phyloP scores from a whole-genome alignment of 2,113 vertebrate species.

The Mohoua ochrocephala region DNA sequence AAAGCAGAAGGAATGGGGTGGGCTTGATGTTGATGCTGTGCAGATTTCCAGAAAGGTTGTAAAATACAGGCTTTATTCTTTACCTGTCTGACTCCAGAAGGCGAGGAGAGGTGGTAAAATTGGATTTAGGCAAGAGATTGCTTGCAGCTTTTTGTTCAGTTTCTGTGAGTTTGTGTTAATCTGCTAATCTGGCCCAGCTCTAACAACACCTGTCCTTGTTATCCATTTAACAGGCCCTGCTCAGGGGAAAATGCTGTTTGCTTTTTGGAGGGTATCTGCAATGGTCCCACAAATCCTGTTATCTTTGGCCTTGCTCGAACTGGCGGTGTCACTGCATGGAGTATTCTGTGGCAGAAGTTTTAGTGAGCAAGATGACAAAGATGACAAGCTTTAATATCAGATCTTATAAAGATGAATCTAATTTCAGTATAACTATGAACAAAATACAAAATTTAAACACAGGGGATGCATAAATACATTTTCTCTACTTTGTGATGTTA shows the following conservation, averaged over 20 bases:
- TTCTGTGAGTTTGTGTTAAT: background rate
- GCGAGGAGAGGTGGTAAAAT: background rate
- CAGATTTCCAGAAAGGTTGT: background rate
- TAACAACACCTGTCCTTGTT: slow-evolving; percentile 19
- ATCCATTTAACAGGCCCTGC: background rate
- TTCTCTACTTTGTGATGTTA: background rate
- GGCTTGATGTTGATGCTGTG: background rate
- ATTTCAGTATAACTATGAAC: background rate
- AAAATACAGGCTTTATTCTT: background rate
- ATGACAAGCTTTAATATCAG: background rate
- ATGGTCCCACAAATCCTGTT: background rate
- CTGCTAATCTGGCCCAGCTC: background rate
- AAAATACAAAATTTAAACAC: background rate
- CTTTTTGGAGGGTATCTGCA: background rate
- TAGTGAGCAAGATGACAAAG: background rate
- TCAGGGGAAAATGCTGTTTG: background rate
- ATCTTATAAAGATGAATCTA: background rate
- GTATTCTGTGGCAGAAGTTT: background rate
- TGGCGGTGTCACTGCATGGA: background rate
- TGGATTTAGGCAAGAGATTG: background rate
- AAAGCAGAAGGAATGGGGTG: background rate
- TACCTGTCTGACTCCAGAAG: background rate
- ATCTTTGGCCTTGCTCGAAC: background rate
- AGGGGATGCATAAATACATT: background rate
- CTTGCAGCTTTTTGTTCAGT: background rate